phyloP scores from a whole-genome alignment of 1,140 invertebrate species.

The Neodiprion fabricii region DNA sequence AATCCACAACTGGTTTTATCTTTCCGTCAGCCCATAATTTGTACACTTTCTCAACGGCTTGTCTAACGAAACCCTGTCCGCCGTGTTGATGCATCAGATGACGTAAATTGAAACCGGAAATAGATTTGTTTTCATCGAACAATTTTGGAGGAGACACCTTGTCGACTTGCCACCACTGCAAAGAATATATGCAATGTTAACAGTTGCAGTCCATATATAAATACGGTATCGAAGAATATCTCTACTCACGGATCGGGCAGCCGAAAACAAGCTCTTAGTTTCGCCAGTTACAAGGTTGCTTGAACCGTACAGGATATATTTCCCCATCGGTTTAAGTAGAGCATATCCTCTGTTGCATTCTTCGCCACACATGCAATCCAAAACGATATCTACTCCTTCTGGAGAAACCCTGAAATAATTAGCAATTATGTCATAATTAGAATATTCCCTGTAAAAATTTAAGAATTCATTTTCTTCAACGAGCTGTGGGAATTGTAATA shows the following conservation, averaged over 20 bases:
- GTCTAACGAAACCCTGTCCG: constrained; percentile 72
- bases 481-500: constrained; percentile 12
- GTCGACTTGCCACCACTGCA: constrained; percentile 90
- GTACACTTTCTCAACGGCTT: constrained; percentile 76
- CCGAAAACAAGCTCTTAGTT: constrained; percentile 88
- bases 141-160: constrained; percentile 88
- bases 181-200: background rate
- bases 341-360: constrained; percentile 86
- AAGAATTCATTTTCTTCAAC: too few relatives aligned
- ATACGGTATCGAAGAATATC: constrained; percentile 15
- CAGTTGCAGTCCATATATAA: constrained; percentile 16
- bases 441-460: background rate
- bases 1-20: constrained; percentile 84
- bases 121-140: constrained; percentile 87
- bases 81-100: constrained; percentile 84
- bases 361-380: constrained; percentile 89
- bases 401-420: constrained; percentile 66
- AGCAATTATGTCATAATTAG: constrained; percentile 29
- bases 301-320: constrained; percentile 86
- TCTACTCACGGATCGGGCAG: constrained; percentile 80
- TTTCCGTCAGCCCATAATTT: constrained; percentile 77
- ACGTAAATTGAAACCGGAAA: constrained; percentile 84
- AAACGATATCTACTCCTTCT: constrained; percentile 85
- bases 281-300: constrained; percentile 87
- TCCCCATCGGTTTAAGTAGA: constrained; percentile 88